Evolutionary conservation across 2,888 invertebrate genomes (phyloP), one percentile per base, ranked within the genome.

Genomic region (Andrena chrysosceles): DNA sequence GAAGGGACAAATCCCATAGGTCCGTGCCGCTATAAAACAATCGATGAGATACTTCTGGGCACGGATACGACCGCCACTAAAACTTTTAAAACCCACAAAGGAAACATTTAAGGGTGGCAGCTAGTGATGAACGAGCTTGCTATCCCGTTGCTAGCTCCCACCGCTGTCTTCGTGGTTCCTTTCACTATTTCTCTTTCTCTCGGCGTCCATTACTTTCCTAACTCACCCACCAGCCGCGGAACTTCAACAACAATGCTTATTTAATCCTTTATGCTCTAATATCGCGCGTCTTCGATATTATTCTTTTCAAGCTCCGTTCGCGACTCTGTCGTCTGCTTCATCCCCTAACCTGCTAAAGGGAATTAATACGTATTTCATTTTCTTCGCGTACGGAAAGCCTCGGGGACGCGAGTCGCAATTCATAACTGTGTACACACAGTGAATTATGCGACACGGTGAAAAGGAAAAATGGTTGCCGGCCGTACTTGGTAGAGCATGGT

Each of bases 71-170:
- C 31, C 83, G 48, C 60, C 23, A 70, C 80, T 88, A 71, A 85
- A 89, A 89, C 68, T 89, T 89, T 85, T 68, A 86, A 83, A 84
- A 85, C 85, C 85, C 88, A 84, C 89, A 66, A 68, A 86, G 89
- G 85, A 88, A 83, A 77, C 81, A 82, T 86, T 89, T 86, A 85
- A 77, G 67, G 69, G 64, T 48, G 80, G 54, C 68, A 52, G 73
- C 62, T 29, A n/a, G 79, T 71, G 85, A 87, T 78, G 78, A 78
- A 86, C 86, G 81, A 73, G 62, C 48, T 56, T 6, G 29, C 82
- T 29, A 49, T 42, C 68, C 72, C 60, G 10, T 56, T 16, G 77
- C 0, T 48, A 16, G 8, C 62, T 48, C 48, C 74, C 78, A 13
- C 13, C 64, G 16, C 33, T 49, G 26, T 60, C 74, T 66, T 26